phyloP scores from a whole-genome alignment of 2,113 vertebrate species.

The Nettapus auritus region DNA sequence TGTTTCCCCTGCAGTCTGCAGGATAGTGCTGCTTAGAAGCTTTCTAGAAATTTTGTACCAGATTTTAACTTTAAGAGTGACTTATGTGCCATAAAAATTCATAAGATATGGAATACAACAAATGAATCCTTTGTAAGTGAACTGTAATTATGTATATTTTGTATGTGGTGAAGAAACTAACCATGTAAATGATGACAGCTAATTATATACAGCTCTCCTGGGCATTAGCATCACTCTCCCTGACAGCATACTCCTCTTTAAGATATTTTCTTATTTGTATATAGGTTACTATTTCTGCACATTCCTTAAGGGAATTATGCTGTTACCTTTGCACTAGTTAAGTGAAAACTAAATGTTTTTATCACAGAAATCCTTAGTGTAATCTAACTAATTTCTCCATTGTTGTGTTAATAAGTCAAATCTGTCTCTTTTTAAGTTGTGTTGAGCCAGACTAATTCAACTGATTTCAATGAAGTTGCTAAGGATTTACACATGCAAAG shows the following conservation, averaged over 20 bases:
- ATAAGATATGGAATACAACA: constrained; percentile 9
- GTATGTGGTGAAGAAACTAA: constrained; percentile 57
- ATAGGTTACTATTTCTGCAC: constrained; percentile 9
- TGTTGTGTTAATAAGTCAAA: constrained; percentile 60
- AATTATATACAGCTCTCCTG: constrained; percentile 68
- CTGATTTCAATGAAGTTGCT: constrained; percentile 41
- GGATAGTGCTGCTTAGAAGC: not conserved
- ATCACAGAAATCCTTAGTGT: constrained; percentile 54
- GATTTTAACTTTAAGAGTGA: constrained; percentile 15
- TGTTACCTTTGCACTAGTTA: constrained; percentile 33
- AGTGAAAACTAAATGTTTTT: constrained; percentile 57
- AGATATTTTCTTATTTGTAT: constrained; percentile 30
- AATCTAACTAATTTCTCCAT: constrained; percentile 36
- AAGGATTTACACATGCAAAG: constrained; percentile 45
- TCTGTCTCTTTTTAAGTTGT: constrained; percentile 41
- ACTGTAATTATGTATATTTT: constrained; percentile 63
- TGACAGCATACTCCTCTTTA: constrained; percentile 48
- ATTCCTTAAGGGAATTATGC: constrained; percentile 36
- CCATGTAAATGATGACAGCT: constrained; percentile 70
- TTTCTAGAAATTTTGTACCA: constrained; percentile 15
- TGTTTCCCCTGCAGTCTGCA: not conserved
- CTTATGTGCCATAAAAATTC: not conserved
- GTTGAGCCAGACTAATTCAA: constrained; percentile 44
- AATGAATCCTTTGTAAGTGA: constrained; percentile 48
- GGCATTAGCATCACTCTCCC: constrained; percentile 58